phyloP scores from a whole-genome alignment of 2,113 vertebrate genomes.

The human region DNA sequence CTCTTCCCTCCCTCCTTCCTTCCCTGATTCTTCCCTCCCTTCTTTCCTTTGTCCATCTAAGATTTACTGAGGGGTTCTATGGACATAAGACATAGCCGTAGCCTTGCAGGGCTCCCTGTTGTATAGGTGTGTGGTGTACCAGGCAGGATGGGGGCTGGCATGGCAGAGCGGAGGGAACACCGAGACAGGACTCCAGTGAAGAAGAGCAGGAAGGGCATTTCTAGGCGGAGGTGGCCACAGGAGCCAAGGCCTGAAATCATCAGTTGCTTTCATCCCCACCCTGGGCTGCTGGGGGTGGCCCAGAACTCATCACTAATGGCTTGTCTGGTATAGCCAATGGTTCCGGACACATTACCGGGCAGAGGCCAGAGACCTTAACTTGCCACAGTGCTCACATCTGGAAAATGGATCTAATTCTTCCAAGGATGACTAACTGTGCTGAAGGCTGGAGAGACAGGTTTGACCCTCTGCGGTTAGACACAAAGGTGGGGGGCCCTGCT shows the following conservation, averaged over 20 bases:
- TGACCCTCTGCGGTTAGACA: background rate
- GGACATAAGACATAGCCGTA: background rate
- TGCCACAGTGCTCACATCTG: background rate
- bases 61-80: background rate
- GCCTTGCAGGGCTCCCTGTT: background rate
- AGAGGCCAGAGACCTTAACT: no score
- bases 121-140: background rate
- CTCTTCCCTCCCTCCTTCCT: background rate
- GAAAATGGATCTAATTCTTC: background rate
- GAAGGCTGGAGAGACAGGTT: background rate
- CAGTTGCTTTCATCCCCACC: background rate
- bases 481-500: background rate
- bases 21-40: background rate
- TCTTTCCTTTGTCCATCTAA: background rate
- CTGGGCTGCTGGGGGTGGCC: no score
- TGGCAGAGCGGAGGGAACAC: no score
- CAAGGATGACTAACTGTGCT: background rate
- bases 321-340: background rate
- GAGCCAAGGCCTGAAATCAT: background rate
- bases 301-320: background rate
- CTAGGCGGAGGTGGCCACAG: background rate
- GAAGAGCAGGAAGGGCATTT: background rate
- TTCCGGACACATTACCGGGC: background rate
- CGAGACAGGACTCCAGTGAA: fast-evolving
- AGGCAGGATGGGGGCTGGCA: background rate